Percentiles rank a stretch among this genome's conserved stretches.
Conservation (phyloP, 2,113 vertebrate genomes). For the Sclerurus mexicanus region DNA sequence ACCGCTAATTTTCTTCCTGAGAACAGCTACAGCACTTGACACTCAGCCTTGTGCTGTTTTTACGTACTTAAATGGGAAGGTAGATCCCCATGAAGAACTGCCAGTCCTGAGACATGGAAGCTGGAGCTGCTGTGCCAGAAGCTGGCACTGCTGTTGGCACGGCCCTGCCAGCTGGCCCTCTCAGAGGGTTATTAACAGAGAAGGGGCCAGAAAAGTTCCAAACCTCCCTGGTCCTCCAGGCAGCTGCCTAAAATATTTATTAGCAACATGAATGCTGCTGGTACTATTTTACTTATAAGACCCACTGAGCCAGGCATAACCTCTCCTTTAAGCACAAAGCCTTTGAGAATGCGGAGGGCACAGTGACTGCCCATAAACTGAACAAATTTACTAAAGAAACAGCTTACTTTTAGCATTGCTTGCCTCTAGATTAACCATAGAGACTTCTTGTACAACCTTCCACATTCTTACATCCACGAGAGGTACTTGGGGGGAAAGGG, state of each 20-base stretch:
- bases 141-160: background rate
- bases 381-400: background rate
- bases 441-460: background rate
- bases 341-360: background rate
- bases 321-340: background rate
- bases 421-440: background rate
- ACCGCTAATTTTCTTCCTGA: background rate
- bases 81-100: background rate
- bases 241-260: background rate
- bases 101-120: background rate
- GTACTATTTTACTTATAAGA: background rate
- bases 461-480: background rate
- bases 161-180: background rate
- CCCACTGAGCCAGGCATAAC: background rate
- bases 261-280: background rate
- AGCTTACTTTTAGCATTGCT: background rate
- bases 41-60: background rate
- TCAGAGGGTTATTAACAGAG: background rate
- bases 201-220: background rate
- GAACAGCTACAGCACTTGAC: background rate
- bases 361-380: fast-evolving
- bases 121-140: background rate
- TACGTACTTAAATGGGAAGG: background rate
- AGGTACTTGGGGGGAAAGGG: background rate
- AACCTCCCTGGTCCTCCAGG: background rate